Conservation (phyloP, 2,888 invertebrate species). For the Keiferia lycopersicella region DNA sequence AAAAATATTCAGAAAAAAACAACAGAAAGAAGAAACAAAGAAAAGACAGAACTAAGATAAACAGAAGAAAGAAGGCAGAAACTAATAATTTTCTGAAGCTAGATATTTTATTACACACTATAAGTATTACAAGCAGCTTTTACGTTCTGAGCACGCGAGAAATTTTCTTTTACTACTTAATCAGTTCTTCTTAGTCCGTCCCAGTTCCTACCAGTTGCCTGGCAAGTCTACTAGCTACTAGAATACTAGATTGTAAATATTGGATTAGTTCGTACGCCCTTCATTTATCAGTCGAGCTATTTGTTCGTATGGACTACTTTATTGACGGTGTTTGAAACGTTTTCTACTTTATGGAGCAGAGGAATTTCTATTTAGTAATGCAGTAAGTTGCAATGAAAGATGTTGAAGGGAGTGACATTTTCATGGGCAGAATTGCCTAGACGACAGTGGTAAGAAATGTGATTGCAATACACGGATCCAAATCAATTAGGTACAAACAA, state of each 20-base stretch:
- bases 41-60: no score
- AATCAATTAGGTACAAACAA: not conserved
- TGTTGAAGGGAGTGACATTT: not conserved
- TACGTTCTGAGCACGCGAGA: slow-evolving; percentile 21
- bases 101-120: no score
- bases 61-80: no score
- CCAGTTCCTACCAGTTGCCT: not conserved
- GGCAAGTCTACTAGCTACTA: not conserved
- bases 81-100: no score
- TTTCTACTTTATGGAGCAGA: slow-evolving; percentile 17
- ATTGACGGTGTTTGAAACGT: slow-evolving; percentile 26
- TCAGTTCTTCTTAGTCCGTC: slow-evolving; percentile 7
- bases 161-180: slow-evolving; percentile 22
- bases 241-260: slow-evolving; percentile 27
- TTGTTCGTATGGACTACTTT: slow-evolving; percentile 25
- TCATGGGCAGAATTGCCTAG: slow-evolving; percentile 6
- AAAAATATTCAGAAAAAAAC: no score
- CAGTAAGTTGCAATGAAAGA: slow-evolving; percentile 12
- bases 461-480: not conserved
- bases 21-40: no score
- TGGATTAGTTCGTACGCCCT: slow-evolving; percentile 26
- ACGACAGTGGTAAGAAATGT: not conserved
- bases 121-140: not conserved
- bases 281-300: slow-evolving; percentile 20
- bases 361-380: slow-evolving; percentile 21